Percentiles rank a stretch among this genome's conserved stretches.
These are phyloP conservation scores for Erythrocercus mccallii DNA, from an alignment of 2,113 vertebrate species.

Conservation along the genomic window DNA sequence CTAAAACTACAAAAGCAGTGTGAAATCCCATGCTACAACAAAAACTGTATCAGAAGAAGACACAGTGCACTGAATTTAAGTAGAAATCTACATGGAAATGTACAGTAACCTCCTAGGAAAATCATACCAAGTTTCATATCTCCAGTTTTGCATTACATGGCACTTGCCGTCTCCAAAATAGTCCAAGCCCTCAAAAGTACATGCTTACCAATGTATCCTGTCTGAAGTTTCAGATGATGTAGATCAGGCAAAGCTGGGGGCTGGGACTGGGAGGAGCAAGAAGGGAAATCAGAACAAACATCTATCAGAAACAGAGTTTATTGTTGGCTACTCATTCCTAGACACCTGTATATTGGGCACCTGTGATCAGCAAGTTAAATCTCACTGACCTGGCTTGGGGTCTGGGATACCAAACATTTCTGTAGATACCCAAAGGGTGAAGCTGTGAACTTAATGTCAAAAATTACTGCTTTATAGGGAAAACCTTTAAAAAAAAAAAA, in stretches of 20 bases:
- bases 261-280: not conserved
- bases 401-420: not conserved
- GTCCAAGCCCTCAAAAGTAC: not conserved
- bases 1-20: conserved; percentile 45
- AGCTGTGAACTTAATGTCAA: not conserved
- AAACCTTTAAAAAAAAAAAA: not conserved
- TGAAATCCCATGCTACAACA: conserved; percentile 5
- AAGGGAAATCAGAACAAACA: not conserved
- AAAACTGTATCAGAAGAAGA: not conserved
- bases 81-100: not conserved
- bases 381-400: not conserved
- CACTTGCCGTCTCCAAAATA: not conserved
- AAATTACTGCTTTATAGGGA: not conserved
- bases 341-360: not conserved
- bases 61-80: not conserved
- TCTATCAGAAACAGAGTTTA: not conserved
- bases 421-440: not conserved
- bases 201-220: not conserved
- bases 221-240: not conserved
- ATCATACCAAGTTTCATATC: not conserved
- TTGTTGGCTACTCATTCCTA: not conserved
- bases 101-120: not conserved
- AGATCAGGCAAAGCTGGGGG: not conserved
- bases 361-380: not conserved
- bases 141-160: not conserved